Conservation (phyloP, 2,113 vertebrate genomes). For the Tenrec ecaudatus region DNA sequence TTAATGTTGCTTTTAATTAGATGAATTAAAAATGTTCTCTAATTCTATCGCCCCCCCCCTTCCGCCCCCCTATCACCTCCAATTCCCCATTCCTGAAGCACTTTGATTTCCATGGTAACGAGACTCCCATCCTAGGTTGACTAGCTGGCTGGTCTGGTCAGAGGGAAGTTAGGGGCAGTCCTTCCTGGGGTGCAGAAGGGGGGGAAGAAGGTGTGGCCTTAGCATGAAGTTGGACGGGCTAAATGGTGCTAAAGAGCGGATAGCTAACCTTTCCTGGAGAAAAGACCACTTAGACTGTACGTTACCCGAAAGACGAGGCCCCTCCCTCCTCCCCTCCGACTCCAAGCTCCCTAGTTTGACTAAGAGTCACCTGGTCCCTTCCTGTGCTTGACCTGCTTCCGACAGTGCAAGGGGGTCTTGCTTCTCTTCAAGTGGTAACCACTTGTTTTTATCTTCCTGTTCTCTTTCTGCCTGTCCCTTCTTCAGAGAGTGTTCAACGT, state of each 20-base stretch:
- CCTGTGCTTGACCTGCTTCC: background rate
- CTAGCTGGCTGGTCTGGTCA: constrained; percentile 55
- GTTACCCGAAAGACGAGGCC: background rate
- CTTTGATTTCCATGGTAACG: constrained; percentile 84
- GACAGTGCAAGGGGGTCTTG: background rate
- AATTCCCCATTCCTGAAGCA: constrained; percentile 74
- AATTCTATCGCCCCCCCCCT: constrained; percentile 60
- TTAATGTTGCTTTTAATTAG: constrained; percentile 79
- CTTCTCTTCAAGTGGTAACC: constrained; percentile 63
- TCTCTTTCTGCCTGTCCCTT: constrained; percentile 67
- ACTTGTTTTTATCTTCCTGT: constrained; percentile 45
- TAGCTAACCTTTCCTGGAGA: background rate
- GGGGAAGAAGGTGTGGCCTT: background rate
- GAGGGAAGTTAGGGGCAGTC: background rate
- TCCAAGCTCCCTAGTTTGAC: background rate
- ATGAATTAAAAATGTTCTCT: constrained; percentile 80
- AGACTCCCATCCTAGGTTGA: constrained; percentile 48
- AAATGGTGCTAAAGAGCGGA: background rate
- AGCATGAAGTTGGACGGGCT: background rate
- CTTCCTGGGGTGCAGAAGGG: background rate
- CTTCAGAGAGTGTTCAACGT: constrained; percentile 99
- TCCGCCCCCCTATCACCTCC: constrained; percentile 75
- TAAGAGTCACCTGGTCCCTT: background rate
- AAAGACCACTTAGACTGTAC: background rate
- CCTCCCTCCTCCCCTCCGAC: background rate